Evolutionary conservation across 2,888 invertebrate genomes (phyloP).

Genomic region (Philereme transversata): DNA sequence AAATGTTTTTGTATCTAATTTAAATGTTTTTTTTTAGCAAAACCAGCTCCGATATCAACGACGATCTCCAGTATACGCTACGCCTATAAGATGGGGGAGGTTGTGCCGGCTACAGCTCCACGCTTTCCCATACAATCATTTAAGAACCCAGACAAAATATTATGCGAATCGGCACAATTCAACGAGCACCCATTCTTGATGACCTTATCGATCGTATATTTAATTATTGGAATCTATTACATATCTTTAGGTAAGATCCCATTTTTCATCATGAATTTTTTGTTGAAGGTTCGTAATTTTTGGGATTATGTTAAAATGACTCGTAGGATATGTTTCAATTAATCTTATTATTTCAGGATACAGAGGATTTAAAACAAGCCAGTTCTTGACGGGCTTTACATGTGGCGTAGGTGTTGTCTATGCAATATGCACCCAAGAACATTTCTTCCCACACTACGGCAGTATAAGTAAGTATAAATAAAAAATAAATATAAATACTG

Average conservation of each 20-base stretch:
- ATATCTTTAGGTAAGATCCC: background rate
- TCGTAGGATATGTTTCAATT: background rate
- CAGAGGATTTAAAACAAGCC: conserved; percentile 93
- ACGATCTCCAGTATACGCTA: no score
- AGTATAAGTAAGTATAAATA: conserved; percentile 87
- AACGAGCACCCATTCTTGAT: no score
- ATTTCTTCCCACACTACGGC: conserved; percentile 90
- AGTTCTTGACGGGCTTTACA: conserved; percentile 90
- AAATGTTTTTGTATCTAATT: no score
- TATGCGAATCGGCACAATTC: no score
- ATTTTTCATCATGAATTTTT: background rate
- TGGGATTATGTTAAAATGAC: background rate
- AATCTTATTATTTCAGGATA: conserved; percentile 85
- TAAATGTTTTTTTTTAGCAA: no score
- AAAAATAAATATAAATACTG: no score
- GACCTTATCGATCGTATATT: background rate
- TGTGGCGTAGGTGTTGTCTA: conserved; percentile 88
- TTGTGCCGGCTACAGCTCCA: no score
- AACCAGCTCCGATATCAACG: no score
- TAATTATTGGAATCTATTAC: background rate
- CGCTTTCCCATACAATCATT: no score
- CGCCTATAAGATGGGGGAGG: no score
- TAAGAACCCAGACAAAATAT: no score
- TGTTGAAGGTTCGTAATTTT: background rate
- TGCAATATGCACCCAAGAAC: conserved; percentile 91